phyloP scores from a whole-genome alignment of 2,113 vertebrate genomes.

The Nipponia nippon region DNA sequence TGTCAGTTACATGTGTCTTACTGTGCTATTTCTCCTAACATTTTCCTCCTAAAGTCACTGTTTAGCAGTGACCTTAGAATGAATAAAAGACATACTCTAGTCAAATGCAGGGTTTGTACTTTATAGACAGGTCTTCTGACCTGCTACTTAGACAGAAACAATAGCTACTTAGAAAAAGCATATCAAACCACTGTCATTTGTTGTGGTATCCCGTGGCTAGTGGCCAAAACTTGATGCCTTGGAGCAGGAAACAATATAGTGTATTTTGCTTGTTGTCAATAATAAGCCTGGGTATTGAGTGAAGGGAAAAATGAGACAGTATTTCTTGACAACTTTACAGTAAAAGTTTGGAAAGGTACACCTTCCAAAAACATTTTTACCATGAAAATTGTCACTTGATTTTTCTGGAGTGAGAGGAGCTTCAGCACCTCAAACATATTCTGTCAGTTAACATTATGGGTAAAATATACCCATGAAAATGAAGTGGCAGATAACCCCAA shows the following conservation, averaged over 20 bases:
- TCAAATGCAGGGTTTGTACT: not conserved
- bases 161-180: not conserved
- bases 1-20: not conserved
- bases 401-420: not conserved
- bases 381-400: not conserved
- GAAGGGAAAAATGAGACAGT: not conserved
- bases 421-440: not conserved
- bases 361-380: not conserved
- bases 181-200: not conserved
- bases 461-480: not conserved
- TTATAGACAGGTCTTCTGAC: not conserved
- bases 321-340: not conserved
- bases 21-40: not conserved
- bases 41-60: not conserved
- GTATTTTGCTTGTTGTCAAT: not conserved
- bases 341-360: not conserved
- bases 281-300: not conserved
- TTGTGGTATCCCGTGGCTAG: not conserved
- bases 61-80: not conserved
- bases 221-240: not conserved
- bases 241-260: not conserved
- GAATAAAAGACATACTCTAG: not conserved
- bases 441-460: not conserved
- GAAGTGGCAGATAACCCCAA: not conserved
- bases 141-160: not conserved